Conservation (phyloP, 2,113 vertebrate genomes). For the Oreocharis arfaki region DNA sequence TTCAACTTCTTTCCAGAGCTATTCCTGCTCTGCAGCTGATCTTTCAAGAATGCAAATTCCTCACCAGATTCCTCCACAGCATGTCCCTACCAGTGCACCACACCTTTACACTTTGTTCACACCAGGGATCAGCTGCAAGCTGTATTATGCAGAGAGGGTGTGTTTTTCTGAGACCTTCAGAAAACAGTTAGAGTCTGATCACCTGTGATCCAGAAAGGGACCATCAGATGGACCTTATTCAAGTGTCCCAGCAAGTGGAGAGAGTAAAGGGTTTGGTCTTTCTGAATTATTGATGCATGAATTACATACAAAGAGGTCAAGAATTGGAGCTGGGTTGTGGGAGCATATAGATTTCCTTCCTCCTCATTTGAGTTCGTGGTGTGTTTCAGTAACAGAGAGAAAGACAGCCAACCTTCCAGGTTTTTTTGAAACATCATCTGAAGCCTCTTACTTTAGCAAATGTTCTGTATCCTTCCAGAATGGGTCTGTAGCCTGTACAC, state of each 20-base stretch:
- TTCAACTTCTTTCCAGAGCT: background rate
- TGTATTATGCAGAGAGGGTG: background rate
- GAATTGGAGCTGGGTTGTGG: background rate
- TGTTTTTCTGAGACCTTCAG: background rate
- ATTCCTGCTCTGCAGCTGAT: background rate
- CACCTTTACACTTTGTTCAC: background rate
- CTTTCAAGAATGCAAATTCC: background rate
- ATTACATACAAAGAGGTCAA: background rate
- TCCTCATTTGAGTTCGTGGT: background rate
- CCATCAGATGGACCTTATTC: background rate
- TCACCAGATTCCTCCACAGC: background rate
- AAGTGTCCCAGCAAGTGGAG: background rate
- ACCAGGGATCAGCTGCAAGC: background rate
- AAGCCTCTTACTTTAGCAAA: slow-evolving; percentile 81
- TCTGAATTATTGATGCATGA: background rate
- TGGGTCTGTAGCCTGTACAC: slow-evolving; percentile 93
- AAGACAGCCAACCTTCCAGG: background rate
- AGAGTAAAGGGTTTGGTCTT: background rate
- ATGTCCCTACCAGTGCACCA: background rate
- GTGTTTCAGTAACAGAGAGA: background rate
- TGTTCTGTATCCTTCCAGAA: slow-evolving; percentile 89
- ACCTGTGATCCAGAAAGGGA: background rate
- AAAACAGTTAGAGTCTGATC: background rate
- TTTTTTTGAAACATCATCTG: background rate
- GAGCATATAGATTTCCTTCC: background rate